Conservation (phyloP, 2,113 vertebrate species). For the Antechinus stuartii region DNA sequence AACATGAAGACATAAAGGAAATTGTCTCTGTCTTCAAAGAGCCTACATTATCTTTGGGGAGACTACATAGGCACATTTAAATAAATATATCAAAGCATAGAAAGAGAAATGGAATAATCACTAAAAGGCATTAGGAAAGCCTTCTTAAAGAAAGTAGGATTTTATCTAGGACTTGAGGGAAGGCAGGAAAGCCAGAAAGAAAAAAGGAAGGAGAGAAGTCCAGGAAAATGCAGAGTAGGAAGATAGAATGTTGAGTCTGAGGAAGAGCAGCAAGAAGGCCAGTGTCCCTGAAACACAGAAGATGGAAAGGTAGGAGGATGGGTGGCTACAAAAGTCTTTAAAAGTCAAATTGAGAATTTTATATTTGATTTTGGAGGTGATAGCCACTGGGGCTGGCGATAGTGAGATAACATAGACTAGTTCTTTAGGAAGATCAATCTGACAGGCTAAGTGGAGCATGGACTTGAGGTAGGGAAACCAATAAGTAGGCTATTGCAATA, state of each 20-base stretch:
- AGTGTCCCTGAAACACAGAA: neutral
- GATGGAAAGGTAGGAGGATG: neutral
- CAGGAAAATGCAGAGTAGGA: neutral
- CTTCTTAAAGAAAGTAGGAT: neutral
- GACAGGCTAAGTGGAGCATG: neutral
- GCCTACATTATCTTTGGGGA: neutral
- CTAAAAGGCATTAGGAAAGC: neutral
- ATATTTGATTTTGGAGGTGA: neutral
- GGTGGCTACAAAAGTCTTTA: neutral
- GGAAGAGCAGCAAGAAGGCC: neutral
- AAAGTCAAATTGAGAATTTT: neutral
- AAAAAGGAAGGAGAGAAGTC: neutral
- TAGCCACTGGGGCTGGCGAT: neutral
- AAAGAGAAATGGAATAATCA: neutral
- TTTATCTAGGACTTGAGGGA: neutral
- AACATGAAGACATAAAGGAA: neutral
- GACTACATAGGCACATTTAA: neutral
- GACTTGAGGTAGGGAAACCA: neutral
- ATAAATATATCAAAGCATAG: neutral
- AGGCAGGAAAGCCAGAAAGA: neutral
- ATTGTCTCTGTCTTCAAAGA: neutral
- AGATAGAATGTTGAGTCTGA: neutral
- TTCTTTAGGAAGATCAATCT: neutral
- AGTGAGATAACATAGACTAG: neutral
- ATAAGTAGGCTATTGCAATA: neutral